Conservation (phyloP, 2,888 invertebrate species). For the Malthinus flaveolus region DNA sequence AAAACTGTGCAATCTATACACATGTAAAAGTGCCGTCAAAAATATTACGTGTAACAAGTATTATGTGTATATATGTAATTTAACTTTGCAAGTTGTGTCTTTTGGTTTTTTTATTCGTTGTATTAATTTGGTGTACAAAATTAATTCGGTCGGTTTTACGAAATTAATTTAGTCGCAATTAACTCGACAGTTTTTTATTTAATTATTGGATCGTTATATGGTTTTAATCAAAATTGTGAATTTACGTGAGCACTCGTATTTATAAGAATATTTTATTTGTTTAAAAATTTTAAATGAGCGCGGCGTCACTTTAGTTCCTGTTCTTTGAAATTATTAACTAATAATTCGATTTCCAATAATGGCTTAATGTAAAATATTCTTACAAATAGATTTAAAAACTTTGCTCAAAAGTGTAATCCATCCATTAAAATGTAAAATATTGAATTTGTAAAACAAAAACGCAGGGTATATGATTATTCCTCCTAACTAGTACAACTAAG, state of each 20-base stretch:
- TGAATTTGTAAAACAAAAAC: constrained; percentile 42
- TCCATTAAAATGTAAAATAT: constrained; percentile 49
- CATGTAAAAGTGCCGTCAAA: constrained; percentile 49
- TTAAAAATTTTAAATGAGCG: background rate
- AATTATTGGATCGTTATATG: too few species aligned
- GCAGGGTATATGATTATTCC: constrained; percentile 48
- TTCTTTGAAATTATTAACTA: constrained; percentile 1
- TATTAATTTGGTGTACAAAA: constrained; percentile 19
- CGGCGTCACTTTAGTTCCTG: background rate
- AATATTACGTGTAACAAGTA: constrained; percentile 47
- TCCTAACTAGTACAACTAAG: constrained; percentile 37
- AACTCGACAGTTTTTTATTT: too few species aligned
- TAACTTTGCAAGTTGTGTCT: constrained; percentile 34
- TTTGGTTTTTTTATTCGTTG: constrained; percentile 17
- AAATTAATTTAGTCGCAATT: too few species aligned
- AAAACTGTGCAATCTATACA: constrained; percentile 45
- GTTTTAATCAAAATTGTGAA: background rate
- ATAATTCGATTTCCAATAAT: background rate
- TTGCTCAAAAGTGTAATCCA: constrained; percentile 56
- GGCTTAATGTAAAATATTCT: constrained; percentile 21
- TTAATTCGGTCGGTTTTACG: too few species aligned
- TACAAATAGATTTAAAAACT: constrained; percentile 27
- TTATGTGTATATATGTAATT: constrained; percentile 45
- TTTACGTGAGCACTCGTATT: constrained; percentile 25
- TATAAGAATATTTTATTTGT: constrained; percentile 27